A percentile compares a stretch with the other conserved stretches of the same genome.
Evolutionary conservation across 2,888 invertebrate genomes (phyloP).

Genomic region (Sphecodes monilicornis): DNA sequence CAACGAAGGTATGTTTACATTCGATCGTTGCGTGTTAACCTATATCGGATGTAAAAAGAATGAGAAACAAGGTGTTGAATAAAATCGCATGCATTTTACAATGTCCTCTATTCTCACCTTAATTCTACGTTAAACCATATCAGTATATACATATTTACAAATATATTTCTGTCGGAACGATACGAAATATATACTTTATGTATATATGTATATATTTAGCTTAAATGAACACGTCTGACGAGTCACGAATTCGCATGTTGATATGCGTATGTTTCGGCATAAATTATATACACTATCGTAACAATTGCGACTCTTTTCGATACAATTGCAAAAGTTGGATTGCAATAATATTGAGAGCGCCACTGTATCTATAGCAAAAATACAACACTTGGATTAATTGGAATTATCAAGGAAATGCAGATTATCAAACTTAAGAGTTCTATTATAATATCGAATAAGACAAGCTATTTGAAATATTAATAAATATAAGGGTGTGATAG

Average conservation of each 20-base stretch:
- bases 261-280: neutral
- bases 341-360: constrained; percentile 18
- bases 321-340: constrained; percentile 13
- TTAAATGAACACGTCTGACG: constrained; percentile 15
- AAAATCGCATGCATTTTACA: neutral
- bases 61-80: neutral
- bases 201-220: too few relatives aligned
- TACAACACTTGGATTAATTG: constrained; percentile 18
- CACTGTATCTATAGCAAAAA: constrained; percentile 28
- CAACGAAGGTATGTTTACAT: neutral
- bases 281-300: constrained; percentile 10
- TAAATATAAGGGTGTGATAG: neutral
- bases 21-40: constrained; percentile 30
- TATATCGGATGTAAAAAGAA: constrained; percentile 19
- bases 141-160: constrained; percentile 52
- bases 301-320: constrained; percentile 5
- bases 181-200: neutral
- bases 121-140: constrained; percentile 15
- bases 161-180: constrained; percentile 7
- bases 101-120: constrained; percentile 14
- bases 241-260: constrained; percentile 19
- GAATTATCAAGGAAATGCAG: constrained; percentile 20
- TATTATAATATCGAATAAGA: neutral
- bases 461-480: neutral
- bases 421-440: neutral